Conservation (phyloP, 2,888 invertebrate genomes). For the Orchesellides sinensis region DNA sequence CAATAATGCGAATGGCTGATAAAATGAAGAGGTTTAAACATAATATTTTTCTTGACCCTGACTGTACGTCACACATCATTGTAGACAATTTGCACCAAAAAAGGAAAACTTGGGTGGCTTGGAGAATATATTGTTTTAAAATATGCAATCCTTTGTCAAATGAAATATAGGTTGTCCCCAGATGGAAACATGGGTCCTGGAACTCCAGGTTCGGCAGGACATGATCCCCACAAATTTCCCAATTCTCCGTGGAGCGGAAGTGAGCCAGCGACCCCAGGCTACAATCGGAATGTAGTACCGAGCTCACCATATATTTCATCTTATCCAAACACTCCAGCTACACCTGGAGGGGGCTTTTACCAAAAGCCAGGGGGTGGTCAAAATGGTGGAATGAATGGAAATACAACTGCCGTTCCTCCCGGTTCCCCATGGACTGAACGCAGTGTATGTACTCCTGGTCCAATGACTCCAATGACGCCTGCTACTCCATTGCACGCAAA, state of each 20-base stretch:
- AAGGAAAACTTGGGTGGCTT: neutral
- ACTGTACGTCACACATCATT: neutral
- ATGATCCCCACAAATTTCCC: slow-evolving; percentile 51
- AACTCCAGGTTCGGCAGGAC: slow-evolving; percentile 51
- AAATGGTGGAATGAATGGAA: slow-evolving; percentile 14
- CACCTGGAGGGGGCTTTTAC: slow-evolving; percentile 58
- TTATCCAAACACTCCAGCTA: slow-evolving; percentile 59
- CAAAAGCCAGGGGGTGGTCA: slow-evolving; percentile 37
- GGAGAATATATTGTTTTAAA: neutral
- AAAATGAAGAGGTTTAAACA: neutral
- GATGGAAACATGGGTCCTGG: slow-evolving; percentile 58
- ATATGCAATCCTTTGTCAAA: neutral
- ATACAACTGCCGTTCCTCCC: slow-evolving; percentile 49
- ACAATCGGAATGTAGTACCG: slow-evolving; percentile 44
- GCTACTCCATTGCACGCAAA: slow-evolving; percentile 55
- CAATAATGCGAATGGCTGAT: neutral
- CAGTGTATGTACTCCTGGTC: slow-evolving; percentile 61
- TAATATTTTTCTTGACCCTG: neutral
- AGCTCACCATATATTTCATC: slow-evolving; percentile 56
- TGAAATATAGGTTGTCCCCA: slow-evolving; percentile 37
- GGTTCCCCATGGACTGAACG: slow-evolving; percentile 61
- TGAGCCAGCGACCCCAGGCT: slow-evolving; percentile 61
- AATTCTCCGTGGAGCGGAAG: slow-evolving; percentile 63
- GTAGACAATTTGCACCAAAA: neutral
- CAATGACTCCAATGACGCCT: slow-evolving; percentile 56